phyloP scores from a whole-genome alignment of 1,140 invertebrate genomes.

The Hypsibius dujardini region DNA sequence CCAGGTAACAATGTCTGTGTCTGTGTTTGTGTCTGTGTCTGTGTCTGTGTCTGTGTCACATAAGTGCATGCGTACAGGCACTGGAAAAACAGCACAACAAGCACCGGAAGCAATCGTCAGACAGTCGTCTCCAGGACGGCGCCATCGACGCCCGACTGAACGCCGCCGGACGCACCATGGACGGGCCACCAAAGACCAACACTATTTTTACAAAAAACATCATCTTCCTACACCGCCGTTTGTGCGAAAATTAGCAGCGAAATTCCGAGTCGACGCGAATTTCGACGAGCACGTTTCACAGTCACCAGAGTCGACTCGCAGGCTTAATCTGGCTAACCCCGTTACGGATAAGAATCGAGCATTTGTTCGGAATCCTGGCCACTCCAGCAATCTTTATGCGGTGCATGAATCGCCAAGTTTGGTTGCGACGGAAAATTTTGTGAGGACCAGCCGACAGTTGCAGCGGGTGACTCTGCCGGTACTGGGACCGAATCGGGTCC shows the following conservation, averaged over 20 bases:
- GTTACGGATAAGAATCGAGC: neutral
- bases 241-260: neutral
- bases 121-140: too few relatives aligned
- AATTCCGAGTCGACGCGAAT: neutral
- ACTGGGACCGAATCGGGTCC: neutral
- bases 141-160: too few relatives aligned
- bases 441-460: neutral
- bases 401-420: neutral
- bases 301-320: neutral
- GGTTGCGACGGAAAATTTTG: neutral
- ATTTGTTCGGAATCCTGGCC: neutral
- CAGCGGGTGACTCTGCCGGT: neutral
- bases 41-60: too few relatives aligned
- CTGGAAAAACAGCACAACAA: too few relatives aligned
- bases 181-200: neutral
- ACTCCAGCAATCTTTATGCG: neutral
- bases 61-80: too few relatives aligned
- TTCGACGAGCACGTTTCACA: neutral
- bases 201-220: conserved; percentile 6
- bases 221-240: neutral
- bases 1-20: too few relatives aligned
- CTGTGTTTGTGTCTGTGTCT: too few relatives aligned
- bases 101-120: too few relatives aligned
- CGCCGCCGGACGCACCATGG: too few relatives aligned
- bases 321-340: neutral